Conservation (phyloP, 2,888 invertebrate genomes). For the Pterobdella sp. region DNA sequence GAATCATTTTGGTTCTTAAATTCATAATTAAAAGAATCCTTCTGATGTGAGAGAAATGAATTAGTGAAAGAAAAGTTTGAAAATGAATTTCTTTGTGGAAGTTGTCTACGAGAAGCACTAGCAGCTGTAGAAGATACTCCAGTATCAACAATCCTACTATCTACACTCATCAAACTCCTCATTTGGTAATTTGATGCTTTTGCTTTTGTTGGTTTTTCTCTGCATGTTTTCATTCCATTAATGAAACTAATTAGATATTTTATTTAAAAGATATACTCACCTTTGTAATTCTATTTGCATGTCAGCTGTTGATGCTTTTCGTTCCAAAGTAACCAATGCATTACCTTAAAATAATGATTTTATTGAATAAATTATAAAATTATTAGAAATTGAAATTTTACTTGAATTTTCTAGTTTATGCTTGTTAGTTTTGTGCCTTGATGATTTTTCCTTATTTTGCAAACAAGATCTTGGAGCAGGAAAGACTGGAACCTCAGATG, state of each 20-base stretch:
- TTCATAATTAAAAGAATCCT: not conserved
- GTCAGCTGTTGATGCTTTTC: not conserved
- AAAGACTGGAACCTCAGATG: not conserved
- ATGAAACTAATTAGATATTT: not conserved
- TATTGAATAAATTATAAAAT: not conserved
- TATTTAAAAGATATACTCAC: not conserved
- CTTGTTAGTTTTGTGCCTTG: not conserved
- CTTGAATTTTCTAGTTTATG: not conserved
- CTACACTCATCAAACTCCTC: not conserved
- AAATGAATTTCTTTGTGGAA: not conserved
- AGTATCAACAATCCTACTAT: not conserved
- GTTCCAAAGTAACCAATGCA: not conserved
- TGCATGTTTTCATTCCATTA: not conserved
- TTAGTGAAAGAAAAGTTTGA: not conserved
- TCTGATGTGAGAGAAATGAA: not conserved
- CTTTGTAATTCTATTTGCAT: not conserved
- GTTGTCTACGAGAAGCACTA: not conserved
- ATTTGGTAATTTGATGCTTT: not conserved
- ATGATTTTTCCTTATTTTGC: not conserved
- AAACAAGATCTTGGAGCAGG: conserved; percentile 3
- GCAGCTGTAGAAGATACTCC: not conserved
- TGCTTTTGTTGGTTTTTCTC: conserved; percentile 4
- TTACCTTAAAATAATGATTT: not conserved
- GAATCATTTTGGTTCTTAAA: not conserved
- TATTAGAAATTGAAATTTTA: not conserved